phyloP scores from a whole-genome alignment of 2,113 vertebrate species.

The Cinclus mexicanus region DNA sequence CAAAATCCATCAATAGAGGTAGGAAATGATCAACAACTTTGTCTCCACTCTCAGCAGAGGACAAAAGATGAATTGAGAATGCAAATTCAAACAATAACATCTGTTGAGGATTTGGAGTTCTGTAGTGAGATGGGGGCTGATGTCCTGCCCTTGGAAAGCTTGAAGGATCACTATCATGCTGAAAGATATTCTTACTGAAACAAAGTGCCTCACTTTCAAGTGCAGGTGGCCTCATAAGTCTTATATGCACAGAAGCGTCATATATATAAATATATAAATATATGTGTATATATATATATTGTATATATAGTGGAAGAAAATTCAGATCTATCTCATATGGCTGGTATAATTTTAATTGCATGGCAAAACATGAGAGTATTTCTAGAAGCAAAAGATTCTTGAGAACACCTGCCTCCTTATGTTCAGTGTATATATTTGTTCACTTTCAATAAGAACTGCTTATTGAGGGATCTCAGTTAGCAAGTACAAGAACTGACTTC shows the following conservation, averaged over 20 bases:
- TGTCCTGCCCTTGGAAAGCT: background rate
- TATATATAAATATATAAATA: background rate
- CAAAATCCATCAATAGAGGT: background rate
- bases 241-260: background rate
- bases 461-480: constrained; percentile 3
- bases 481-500: background rate
- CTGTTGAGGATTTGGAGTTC: background rate
- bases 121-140: background rate
- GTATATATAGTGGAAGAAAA: background rate
- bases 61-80: background rate
- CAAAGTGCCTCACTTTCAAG: background rate
- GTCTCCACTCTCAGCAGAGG: background rate
- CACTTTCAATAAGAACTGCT: constrained; percentile 2
- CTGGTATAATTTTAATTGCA: constrained; percentile 46
- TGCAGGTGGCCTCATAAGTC: accelerated
- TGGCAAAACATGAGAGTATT: constrained; percentile 18
- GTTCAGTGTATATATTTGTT: background rate
- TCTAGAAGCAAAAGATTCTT: constrained; percentile 31
- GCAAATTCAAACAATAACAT: background rate
- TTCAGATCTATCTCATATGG: constrained; percentile 4
- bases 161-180: background rate
- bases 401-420: constrained; percentile 26
- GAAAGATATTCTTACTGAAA: background rate
- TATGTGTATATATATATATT: background rate
- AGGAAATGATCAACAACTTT: background rate